Conservation (phyloP, 2,797 vertebrate species). For the Limosa lapponica region DNA sequence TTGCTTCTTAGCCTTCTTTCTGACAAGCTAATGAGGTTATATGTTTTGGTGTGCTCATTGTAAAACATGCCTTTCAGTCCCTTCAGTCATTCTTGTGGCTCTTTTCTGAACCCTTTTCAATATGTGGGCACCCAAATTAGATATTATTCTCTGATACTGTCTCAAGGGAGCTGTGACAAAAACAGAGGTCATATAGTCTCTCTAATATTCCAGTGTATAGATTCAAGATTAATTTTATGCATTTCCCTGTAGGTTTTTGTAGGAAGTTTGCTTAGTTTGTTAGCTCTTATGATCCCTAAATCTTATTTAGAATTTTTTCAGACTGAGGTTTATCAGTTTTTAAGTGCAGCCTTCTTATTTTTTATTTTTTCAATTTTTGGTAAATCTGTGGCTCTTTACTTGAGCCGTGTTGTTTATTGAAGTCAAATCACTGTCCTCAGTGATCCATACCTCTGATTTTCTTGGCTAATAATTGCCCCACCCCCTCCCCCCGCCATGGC, state of each 20-base stretch:
- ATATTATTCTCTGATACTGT: background rate
- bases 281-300: background rate
- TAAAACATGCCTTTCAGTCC: background rate
- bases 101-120: background rate
- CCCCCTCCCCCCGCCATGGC: too few relatives aligned
- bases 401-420: background rate
- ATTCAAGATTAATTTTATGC: background rate
- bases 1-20: background rate
- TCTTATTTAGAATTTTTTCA: background rate
- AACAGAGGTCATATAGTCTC: background rate
- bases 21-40: background rate
- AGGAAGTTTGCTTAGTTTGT: accelerated
- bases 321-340: background rate
- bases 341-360: background rate
- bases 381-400: background rate
- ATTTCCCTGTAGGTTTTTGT: background rate
- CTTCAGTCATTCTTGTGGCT: background rate
- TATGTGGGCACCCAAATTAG: background rate
- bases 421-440: background rate
- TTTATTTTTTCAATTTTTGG: background rate
- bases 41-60: background rate
- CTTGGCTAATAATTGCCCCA: background rate
- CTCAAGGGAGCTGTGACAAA: background rate
- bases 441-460: background rate
- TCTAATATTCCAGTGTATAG: background rate